Evolutionary conservation across 2,113 vertebrate genomes (phyloP), one percentile per base, ranked within the genome.

Genomic region (Chamaea fasciata): DNA sequence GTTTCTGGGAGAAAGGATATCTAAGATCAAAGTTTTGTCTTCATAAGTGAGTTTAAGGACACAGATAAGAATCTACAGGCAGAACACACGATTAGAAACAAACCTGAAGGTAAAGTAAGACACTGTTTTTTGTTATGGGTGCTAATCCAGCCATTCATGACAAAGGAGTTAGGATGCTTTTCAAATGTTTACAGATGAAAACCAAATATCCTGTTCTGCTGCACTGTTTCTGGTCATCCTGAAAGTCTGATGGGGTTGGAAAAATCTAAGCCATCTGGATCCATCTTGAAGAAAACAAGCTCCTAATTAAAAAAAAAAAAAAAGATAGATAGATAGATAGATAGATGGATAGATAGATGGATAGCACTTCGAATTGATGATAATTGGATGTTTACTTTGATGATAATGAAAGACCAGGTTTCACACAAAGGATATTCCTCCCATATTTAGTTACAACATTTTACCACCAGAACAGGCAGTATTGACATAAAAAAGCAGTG

Each of bases 21-120:
- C 68, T 31, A 44, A 93, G 73, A 88, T 94, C 79, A 92, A 95
- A 95, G 69, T 80, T 92, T 73, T 94, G 28, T 82, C 88, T 60
- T 95, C 83, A 46, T n/a, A 84, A 92, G 89, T 69, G 92, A 96
- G 83, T 75, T 56, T 87, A 75, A 81, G 81, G 63, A 79, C 50
- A 69, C 22, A 81, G 87, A 84, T 47, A 77, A 83, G 67, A 71
- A 91, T 84, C 83, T 69, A 39, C 41, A 93, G 78, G 82, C 74
- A 94, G 80, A 46, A 87, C 11, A n/a, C 31, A 49, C 0, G 1
- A 79, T 64, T 80, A 92, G 62, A 87, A 76, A 88, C 33, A 93
- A 79, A 84, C 35, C 46, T 56, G 33, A 74, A 49, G 56, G 73
- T 64, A 82, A 41, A 86, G 46, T 19, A 79, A 91, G 49, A 7